Evolutionary conservation across 2,113 vertebrate species (phyloP).

Genomic region (Mormoops blainvillei): DNA sequence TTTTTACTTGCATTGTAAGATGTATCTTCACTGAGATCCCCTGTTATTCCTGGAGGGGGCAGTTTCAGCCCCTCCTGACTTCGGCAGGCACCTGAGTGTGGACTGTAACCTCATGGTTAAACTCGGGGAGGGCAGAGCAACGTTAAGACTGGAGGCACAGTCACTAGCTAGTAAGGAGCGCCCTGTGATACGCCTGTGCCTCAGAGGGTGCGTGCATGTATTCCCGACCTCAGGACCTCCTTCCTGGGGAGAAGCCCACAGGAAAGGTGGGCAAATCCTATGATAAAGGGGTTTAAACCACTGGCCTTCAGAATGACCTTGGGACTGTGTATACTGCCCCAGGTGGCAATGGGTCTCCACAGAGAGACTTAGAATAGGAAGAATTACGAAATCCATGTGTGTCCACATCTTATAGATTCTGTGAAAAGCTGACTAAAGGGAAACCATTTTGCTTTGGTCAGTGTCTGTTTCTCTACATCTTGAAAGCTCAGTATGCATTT

Average conservation of each 20-base stretch:
- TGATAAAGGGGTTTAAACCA: background rate
- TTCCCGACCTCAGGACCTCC: background rate
- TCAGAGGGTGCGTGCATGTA: background rate
- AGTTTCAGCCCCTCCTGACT: background rate
- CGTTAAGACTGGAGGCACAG: background rate
- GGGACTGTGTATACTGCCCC: background rate
- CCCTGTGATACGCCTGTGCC: background rate
- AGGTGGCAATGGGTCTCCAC: background rate
- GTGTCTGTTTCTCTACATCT: background rate
- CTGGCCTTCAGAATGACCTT: background rate
- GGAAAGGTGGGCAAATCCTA: background rate
- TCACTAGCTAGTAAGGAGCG: background rate
- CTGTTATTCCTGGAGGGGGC: background rate
- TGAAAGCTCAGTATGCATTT: background rate
- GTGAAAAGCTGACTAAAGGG: background rate
- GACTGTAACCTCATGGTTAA: background rate
- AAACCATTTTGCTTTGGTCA: background rate
- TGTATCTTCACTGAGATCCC: conserved; percentile 28
- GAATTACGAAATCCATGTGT: background rate
- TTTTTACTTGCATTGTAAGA: conserved; percentile 42
- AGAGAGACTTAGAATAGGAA: background rate
- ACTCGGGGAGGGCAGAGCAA: background rate
- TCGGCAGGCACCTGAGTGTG: background rate
- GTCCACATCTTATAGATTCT: background rate
- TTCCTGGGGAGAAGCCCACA: background rate